Base-by-base conservation (phyloP, 2,797 vertebrate species). In the Syndactyla subalaris region DNA sequence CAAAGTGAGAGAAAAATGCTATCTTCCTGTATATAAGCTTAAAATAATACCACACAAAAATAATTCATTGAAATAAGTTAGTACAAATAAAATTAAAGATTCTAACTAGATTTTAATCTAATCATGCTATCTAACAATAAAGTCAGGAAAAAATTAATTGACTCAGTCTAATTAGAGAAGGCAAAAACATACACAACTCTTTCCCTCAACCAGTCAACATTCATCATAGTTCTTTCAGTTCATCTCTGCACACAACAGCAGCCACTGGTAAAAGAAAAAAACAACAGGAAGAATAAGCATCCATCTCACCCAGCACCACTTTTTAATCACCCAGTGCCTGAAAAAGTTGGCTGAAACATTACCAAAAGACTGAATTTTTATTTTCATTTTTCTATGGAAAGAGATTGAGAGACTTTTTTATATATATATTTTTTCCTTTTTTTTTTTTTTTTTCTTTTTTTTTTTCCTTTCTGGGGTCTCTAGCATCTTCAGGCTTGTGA, bases 391-490 rank as follows among this genome's bases (percentile, higher is more conserved):
- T 39, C 8, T 58, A 32, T n/a, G 5, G 27, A 90, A 59, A 63
- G 22, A 29, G 14, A 34, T 12, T 21, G 20, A 7, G 29, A 26
- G 8, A 30, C 12, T 20, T 45, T 45, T 45, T 20, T 11, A 21
- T 45, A 21, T 45, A 45, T 45, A 45, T 45, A 12, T 45, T 21
- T 22, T 43, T 12, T 7, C 41, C 14, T 7, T 30, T 39, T 12
- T 0, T 1, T 4, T 74, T 68, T n/a, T 79, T 8, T 18, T 20
- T 43, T 23, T 12, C 5, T 27, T 39, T 36, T 12, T 0, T 1
- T 4, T 71, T 68, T n/a, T 83, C 14, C 6, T 49, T 16, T 19
- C 34, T 38, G 52, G 16, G 66, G 20, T 43, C 18, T 16, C 6
- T 20, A 9, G 11, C 4, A 32, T 26, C 48, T 29, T 77, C 20